Evolutionary conservation across 2,797 vertebrate species (phyloP), one percentile per base, ranked within the genome.

Genomic region (Xerus rutilus): DNA sequence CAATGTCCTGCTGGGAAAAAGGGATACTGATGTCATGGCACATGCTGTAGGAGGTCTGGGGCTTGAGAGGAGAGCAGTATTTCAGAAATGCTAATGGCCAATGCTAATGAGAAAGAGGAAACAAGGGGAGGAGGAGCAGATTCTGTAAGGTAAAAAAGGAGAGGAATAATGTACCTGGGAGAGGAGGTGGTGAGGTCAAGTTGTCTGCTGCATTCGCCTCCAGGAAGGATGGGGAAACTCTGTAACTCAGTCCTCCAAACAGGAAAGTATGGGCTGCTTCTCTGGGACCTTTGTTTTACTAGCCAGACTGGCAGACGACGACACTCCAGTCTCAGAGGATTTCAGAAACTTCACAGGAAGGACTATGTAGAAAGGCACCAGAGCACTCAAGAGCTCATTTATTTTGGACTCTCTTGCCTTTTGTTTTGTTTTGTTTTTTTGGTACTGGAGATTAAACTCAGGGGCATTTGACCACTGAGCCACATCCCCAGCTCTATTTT

Each of bases 31-130:
- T 52, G 83, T 32, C 82, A 89, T n/a, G 0, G 7, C 65, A 82
- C 35, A 23, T 30, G 57, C 79, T 39, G 30, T 57, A 54, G 95
- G 90, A 73, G 62, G 30, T 23, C 86, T 70, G 14, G n/a, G 47
- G 35, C 39, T 84, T 18, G 3, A 70, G 86, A 65, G 28, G 47
- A 35, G 21, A 91, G 43, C 64, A 88, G 70, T 76, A 8, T 78
- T 87, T 95, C 92, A 84, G 90, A 73, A 76, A 86, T 54, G 86
- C 70, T 94, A 85, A 94, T 87, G 76, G 17, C 23, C 20, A 0
- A 43, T 14, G 30, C 88, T 87, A 87, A 90, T 64, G 67, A 82
- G 52, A 67, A 72, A 52, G n/a, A 73, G 45, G 30, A 84, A 62
- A n/a, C 20, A 47, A 73, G 70, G n/a, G 20, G 43, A 17, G 73